A percentile compares a stretch with the other conserved stretches of the same genome.
Conservation (phyloP, 2,797 vertebrate genomes). For the Harpagifer antarcticus region DNA sequence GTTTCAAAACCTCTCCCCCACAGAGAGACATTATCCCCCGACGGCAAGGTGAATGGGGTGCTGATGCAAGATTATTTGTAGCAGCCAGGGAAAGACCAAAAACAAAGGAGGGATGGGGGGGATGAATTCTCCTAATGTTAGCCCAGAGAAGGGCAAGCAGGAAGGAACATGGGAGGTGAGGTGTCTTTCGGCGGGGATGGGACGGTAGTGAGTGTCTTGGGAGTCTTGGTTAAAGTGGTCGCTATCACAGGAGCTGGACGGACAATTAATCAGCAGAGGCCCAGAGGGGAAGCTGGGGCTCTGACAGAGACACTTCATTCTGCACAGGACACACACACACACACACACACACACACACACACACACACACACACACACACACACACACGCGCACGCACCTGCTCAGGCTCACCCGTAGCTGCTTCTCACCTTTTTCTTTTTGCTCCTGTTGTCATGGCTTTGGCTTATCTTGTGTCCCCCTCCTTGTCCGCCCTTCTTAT, state of each 20-base stretch:
- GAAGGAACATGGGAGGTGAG: slow-evolving; percentile 46
- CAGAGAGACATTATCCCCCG: slow-evolving; percentile 82
- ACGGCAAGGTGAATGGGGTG: slow-evolving; percentile 86
- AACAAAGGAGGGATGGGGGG: slow-evolving; percentile 15
- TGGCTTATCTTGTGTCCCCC: slow-evolving; percentile 30
- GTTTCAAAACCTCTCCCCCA: slow-evolving; percentile 70
- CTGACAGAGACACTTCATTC: slow-evolving; percentile 84
- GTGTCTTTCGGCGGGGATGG: slow-evolving; percentile 67
- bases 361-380: neutral
- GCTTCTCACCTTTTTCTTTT: slow-evolving; percentile 43
- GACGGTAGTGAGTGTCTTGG: slow-evolving; percentile 77
- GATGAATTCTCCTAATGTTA: slow-evolving; percentile 77
- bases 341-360: slow-evolving; percentile 47
- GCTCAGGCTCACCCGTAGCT: slow-evolving; percentile 56
- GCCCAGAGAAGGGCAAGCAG: slow-evolving; percentile 58
- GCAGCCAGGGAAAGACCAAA: slow-evolving; percentile 47
- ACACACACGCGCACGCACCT: neutral
- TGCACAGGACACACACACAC: slow-evolving; percentile 63
- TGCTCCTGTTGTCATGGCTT: slow-evolving; percentile 14
- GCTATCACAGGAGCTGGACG: slow-evolving; percentile 82
- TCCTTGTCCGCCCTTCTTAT: slow-evolving; percentile 24
- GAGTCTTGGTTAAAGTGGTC: slow-evolving; percentile 82
- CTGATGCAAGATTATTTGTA: slow-evolving; percentile 83
- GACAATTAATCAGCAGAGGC: slow-evolving; percentile 85
- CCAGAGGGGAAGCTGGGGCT: slow-evolving; percentile 76